A percentile compares a stretch with the other conserved stretches of the same genome.
phyloP scores from a whole-genome alignment of 2,113 vertebrate genomes.

The Antechinus flavipes region DNA sequence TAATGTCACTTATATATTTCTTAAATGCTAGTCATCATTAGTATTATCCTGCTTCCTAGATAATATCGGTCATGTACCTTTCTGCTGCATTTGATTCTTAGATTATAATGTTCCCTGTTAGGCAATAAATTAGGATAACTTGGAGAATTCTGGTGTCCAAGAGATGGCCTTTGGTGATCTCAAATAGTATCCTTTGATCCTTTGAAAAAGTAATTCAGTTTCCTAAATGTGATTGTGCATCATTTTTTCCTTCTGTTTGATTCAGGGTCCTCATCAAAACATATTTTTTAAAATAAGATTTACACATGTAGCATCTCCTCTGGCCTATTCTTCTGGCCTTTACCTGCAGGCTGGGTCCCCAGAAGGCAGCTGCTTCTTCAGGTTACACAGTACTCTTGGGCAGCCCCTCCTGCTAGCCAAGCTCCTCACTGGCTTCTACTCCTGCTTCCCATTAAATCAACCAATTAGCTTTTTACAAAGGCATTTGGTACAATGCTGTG shows the following conservation, averaged over 20 bases:
- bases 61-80: not conserved
- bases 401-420: not conserved
- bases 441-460: not conserved
- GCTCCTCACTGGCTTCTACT: not conserved
- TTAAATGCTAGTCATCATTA: not conserved
- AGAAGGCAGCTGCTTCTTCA: not conserved
- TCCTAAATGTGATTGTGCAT: not conserved
- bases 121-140: not conserved
- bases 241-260: not conserved
- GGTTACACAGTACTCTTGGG: not conserved
- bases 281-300: not conserved
- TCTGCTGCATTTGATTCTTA: not conserved
- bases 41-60: not conserved
- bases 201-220: not conserved
- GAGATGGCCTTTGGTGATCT: not conserved
- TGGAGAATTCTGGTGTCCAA: not conserved
- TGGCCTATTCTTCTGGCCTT: not conserved
- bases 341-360: not conserved
- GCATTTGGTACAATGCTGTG: not conserved
- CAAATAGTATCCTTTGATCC: not conserved
- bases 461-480: not conserved
- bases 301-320: not conserved
- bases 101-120: not conserved
- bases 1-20: not conserved
- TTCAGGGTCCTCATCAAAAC: not conserved